Evolutionary conservation across 2,888 invertebrate genomes (phyloP), one percentile per base, ranked within the genome.

Genomic region (Laspeyria flexula): DNA sequence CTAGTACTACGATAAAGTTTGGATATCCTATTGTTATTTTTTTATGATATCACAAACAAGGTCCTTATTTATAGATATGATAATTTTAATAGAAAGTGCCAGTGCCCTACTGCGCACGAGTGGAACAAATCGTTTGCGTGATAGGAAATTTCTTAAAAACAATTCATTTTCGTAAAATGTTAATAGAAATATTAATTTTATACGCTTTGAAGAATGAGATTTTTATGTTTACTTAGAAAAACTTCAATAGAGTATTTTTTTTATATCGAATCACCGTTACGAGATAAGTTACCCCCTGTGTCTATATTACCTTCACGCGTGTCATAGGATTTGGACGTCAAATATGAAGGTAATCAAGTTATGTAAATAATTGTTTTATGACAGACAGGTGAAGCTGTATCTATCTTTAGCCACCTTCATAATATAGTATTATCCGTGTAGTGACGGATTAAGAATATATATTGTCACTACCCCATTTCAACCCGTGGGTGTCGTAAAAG

Each of bases 51-150:
- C 73, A 72, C 67, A 72, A 79, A 82, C 79, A 78, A 71, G 75
- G 66, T 61, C 60, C 66, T 73, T 77, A 79, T 83, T 83, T 81
- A 86, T 78, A 68, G 79, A 86, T 89, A 89, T 89, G 84, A 86
- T 90, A 88, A 91, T 88, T 83, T 88, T 85, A 85, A 88, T 85
- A 79, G 84, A 86, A 86, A 85, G 88, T 88, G 88, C 85, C 85
- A 83, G 81, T 83, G 75, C 70, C 91, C 90, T 84, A 89, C 90
- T 85, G 90, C 49, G 91, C 79, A 60, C 66, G 73, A 77, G 86
- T 86, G 90, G 90, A 91, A 92, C 91, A 89, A 91, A 91, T 91
- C 76, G 86, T 70, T 77, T 73, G 67, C 64, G 62, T 73, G 77
- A 83, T 83, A 77, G 73, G 66, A 57, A 59, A 68, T 69, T 77